These are phyloP conservation scores for Euplagia quadripunctaria DNA, from an alignment of 2,888 invertebrate genomes.

Conservation along the genomic window DNA sequence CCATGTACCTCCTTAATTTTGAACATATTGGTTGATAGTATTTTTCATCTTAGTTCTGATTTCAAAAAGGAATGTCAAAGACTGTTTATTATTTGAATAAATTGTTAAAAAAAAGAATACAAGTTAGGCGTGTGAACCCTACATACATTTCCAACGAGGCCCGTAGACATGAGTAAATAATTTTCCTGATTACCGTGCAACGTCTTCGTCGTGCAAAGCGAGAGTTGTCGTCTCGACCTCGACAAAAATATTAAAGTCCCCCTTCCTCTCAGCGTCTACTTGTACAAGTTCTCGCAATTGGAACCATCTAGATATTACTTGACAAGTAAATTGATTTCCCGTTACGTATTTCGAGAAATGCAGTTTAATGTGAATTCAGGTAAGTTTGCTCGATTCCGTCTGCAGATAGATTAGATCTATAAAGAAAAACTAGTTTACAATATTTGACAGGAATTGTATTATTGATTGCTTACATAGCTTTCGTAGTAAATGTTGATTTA, in stretches of 20 bases:
- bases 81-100: neutral
- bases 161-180: conserved; percentile 85
- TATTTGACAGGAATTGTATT: conserved; percentile 31
- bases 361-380: conserved; percentile 57
- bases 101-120: neutral
- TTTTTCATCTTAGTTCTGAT: neutral
- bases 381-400: conserved; percentile 28
- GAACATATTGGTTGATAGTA: neutral
- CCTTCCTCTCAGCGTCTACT: conserved; percentile 48
- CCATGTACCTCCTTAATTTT: no score
- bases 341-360: conserved; percentile 69
- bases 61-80: neutral
- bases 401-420: conserved; percentile 18
- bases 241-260: conserved; percentile 81
- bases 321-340: conserved; percentile 77
- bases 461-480: neutral
- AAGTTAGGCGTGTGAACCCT: conserved; percentile 62
- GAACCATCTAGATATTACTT: conserved; percentile 66
- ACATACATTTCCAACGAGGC: conserved; percentile 64
- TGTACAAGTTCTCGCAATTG: conserved; percentile 58
- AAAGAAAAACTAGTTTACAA: conserved; percentile 36
- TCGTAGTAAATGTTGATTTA: conserved; percentile 34
- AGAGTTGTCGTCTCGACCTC: conserved; percentile 67
- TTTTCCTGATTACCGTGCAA: conserved; percentile 84
- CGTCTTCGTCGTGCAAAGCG: conserved; percentile 70